These are phyloP conservation scores for Pedionomus torquatus DNA, from an alignment of 2,113 vertebrate species.

Conservation along the genomic window DNA sequence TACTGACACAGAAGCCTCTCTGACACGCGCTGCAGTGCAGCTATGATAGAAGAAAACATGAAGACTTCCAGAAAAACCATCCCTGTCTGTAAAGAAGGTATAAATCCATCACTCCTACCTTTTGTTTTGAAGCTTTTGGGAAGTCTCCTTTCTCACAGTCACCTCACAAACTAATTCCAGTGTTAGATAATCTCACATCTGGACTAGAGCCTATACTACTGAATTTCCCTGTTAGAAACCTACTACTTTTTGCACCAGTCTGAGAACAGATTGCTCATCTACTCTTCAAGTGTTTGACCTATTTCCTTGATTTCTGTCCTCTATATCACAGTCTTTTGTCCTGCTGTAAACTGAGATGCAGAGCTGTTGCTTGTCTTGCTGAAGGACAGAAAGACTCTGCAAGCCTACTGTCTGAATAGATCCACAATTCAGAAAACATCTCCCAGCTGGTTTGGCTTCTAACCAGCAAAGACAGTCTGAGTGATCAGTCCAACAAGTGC, in stretches of 20 bases:
- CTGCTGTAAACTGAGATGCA: neutral
- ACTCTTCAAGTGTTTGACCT: neutral
- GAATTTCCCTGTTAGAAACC: neutral
- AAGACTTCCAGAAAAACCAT: neutral
- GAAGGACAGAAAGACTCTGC: neutral
- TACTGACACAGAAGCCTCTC: neutral
- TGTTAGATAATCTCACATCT: neutral
- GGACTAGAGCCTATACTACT: neutral
- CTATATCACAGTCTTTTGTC: neutral
- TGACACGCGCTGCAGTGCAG: neutral
- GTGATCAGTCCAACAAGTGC: neutral
- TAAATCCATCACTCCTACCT: neutral
- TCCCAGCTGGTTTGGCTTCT: neutral
- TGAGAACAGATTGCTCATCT: neutral
- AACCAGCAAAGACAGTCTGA: neutral
- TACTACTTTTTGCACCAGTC: neutral
- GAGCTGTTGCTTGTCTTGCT: neutral
- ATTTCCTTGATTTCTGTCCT: neutral
- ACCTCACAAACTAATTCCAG: neutral
- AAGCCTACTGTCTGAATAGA: neutral
- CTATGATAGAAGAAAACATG: neutral
- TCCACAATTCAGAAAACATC: neutral
- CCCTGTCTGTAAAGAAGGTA: neutral
- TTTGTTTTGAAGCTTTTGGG: neutral
- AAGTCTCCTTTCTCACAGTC: too few relatives aligned